Base-by-base conservation (phyloP, 2,797 vertebrate genomes). In the Rhinichthys osculus region DNA sequence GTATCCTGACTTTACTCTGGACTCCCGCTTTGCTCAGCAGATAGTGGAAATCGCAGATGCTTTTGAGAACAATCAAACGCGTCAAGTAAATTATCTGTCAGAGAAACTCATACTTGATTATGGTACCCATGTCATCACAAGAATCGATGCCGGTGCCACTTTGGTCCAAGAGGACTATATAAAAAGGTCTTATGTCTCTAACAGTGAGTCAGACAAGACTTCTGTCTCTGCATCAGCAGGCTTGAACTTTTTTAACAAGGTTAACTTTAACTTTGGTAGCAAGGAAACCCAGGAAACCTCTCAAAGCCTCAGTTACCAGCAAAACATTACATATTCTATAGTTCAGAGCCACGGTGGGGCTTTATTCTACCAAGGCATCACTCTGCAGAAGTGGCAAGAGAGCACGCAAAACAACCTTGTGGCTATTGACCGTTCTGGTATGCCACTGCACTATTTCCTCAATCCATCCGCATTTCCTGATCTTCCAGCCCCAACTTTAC, bases 301-400 rank as follows among this genome's bases (percentile, higher is more conserved):
- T 3, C 89, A 91, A 76, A 94, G 91, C 81, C 88, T 92, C 8
- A 83, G 81, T 5, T 99, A 98, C 72, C 86, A 96, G 87, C 92
- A 95, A 21, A 98, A 97, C 83, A 94, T 96, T 81, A 94, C 93
- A 71, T 96, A 94, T 89, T 98, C 96, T 10, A 90, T 96, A 38
- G 94, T 94, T 10, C 94, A 96, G 87, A 97, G 97, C 90, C 89
- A 97, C 0, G 97, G 97, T 0, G 96, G 97, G 4, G 47, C 52
- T 19, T 94, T 96, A 0, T 98, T 97, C 82, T 98, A 97, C 84
- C 96, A 97, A 0, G 97, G 97, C 10, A 98, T 98, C 91, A 97
- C 96, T 81, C 92, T 99, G 85, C 94, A 97, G 93, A 93, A 92
- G 66, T 98, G 97, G 97, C 97, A 99, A 89, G 95, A 97, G 86